Base-by-base conservation (phyloP, 2,888 invertebrate genomes). In the Tetragonisca angustula region DNA sequence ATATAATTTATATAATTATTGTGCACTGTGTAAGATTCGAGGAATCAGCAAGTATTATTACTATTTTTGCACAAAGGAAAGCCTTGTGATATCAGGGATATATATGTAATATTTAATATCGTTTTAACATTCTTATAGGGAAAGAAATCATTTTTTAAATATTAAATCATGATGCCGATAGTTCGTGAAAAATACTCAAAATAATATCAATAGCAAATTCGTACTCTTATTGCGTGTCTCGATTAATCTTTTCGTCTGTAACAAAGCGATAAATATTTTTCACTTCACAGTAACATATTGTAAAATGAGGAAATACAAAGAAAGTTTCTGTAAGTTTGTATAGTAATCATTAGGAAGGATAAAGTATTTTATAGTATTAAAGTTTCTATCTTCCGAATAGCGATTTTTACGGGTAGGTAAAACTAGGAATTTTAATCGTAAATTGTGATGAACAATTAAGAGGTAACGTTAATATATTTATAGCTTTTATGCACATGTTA, bases 11-110 rank as follows among this genome's bases (percentile, higher is more conserved):
- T 83, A 87, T 69, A 79, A 75, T 64, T 80, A 74, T 65, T 76
- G 86, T 88, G 87, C 87, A 88, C 81, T 69, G 27, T 76, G 56
- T 79, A 82, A 79, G 86, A 86, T 86, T 84, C 84, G 69, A 71
- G 56, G 65, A 80, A 82, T 74, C n/a, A n/a, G n/a, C 76, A 83
- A 89, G 86, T 89, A 89, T 89, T 89, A 89, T 75, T 89, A 73
- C 73, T 74, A 89, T 89, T 88, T 89, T 89, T 89, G 89, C 89
- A 89, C 89, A 89, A 89, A 89, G 74, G 17, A 65, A 74, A 83
- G 83, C 88, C 89, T 89, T 89, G 89, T 88, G 89, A 89, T 89
- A 88, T 87, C 88, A 88, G 89, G 82, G 83, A 87, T 78, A 83
- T 68, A 24, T 68, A 65, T 65, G 49, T 24, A 62, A 73, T 86